Conservation (phyloP, 1,140 invertebrate genomes). For the Thaumatotibia leucotreta region DNA sequence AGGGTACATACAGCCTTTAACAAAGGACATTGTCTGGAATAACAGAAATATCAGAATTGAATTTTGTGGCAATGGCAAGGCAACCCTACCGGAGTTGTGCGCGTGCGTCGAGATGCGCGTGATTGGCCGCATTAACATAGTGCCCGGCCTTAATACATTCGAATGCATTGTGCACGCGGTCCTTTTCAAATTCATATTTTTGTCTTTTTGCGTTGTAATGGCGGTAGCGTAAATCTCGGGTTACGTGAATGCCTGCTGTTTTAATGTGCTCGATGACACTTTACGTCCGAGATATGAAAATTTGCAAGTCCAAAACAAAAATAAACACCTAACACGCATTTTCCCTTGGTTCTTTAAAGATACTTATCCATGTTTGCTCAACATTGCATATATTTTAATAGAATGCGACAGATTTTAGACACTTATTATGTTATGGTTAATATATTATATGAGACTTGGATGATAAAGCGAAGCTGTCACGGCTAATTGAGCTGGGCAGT, state of each 20-base stretch:
- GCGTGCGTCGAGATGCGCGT: slow-evolving; percentile 28
- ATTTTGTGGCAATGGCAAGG: too few relatives aligned
- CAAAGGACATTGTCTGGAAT: too few relatives aligned
- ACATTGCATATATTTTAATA: too few relatives aligned
- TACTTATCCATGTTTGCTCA: too few relatives aligned
- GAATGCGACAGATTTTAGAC: too few relatives aligned
- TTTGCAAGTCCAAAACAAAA: too few relatives aligned
- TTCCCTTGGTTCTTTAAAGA: too few relatives aligned
- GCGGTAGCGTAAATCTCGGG: background rate
- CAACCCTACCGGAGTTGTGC: slow-evolving; percentile 20
- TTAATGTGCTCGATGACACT: too few relatives aligned
- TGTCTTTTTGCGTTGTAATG: background rate
- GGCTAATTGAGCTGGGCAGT: slow-evolving; percentile 46
- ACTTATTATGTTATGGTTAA: too few relatives aligned
- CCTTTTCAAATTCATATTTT: slow-evolving; percentile 31
- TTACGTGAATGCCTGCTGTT: background rate
- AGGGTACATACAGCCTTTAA: too few relatives aligned
- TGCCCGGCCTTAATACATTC: slow-evolving; percentile 21
- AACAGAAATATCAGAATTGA: too few relatives aligned
- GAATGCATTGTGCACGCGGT: slow-evolving; percentile 17
- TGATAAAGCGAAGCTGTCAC: background rate
- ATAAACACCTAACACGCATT: too few relatives aligned
- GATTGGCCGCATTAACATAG: slow-evolving; percentile 41
- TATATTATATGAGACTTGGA: background rate
- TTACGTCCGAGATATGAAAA: slow-evolving; percentile 6